Base-by-base conservation (phyloP, 2,113 vertebrate genomes). In the Atractosteus spatula region DNA sequence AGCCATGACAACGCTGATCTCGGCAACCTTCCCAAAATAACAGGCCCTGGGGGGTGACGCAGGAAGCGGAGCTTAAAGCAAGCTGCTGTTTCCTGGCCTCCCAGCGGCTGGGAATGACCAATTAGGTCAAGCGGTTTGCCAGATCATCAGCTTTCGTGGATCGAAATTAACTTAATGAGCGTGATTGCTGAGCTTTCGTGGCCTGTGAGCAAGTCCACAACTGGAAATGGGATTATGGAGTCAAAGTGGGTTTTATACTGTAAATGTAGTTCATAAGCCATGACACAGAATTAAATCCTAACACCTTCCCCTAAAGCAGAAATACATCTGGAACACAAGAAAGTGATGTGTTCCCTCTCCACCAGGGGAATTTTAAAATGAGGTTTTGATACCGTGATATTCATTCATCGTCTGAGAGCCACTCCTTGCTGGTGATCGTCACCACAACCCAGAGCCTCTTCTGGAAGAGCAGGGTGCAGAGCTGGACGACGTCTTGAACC, bases 151-250 rank as follows among this genome's bases (percentile, higher is more conserved):
- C 56, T 59, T 3, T 14, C 13, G 7, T 3, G 11, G 11, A 4
- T 59, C 4, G 29, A 68, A 68, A 68, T 55, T 3, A 29, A 55
- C 45, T 68, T 68, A 54, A 68, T 68, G 51, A 68, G 66, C 66
- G 44, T 55, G 56, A 12, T 68, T 13, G 47, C 66, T 55, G 66
- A 14, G 8, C 43, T 51, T 16, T 14, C 3, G 43, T 55, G 66
- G 66, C 51, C 55, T 14, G 3, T 41, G 3, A 51, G 16, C 47
- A 41, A 41, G 16, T 7, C 51, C 8, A 12, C 8, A 11, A 29
- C 14, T 66, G 13, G 54, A 8, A 41, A 10, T 3, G 41, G 17
- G 16, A 14, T 43, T 41, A 69, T 5, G 14, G 65, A 45, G 14
- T 72, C 41, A 5, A 54, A 57, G 14, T 47, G 5, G 47, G 47